Evolutionary conservation across 2,797 vertebrate species (phyloP).

Genomic region (Valencia hispanica): DNA sequence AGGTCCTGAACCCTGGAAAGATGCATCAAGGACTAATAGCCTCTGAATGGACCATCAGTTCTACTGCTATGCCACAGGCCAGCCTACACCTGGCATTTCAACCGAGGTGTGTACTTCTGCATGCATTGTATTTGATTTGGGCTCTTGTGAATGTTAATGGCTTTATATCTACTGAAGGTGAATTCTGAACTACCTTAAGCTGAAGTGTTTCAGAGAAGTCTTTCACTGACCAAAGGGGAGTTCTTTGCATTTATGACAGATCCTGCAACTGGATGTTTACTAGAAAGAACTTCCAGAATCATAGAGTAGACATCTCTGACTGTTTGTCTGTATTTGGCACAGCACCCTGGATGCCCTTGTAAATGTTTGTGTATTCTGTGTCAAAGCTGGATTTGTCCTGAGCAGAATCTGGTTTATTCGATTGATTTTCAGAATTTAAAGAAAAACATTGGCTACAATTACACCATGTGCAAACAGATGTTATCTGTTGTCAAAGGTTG

Average conservation of each 20-base stretch:
- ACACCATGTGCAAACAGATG: background rate
- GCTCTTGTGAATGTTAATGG: background rate
- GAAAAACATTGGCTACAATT: background rate
- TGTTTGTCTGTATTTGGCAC: background rate
- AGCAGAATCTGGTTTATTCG: background rate
- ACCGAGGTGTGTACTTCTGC: background rate
- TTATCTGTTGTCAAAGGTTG: background rate
- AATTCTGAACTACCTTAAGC: background rate
- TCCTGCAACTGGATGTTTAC: background rate
- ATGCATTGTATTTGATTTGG: background rate
- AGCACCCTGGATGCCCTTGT: background rate
- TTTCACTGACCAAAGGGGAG: background rate
- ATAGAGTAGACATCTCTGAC: background rate
- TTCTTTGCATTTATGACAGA: background rate
- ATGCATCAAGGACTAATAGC: no score
- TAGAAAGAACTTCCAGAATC: background rate
- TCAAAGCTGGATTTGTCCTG: background rate
- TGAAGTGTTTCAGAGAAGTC: background rate
- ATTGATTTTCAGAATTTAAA: background rate
- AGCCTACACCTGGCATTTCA: background rate
- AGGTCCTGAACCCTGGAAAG: no score
- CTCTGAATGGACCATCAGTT: no score
- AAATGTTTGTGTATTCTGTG: background rate
- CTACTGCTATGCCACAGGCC: no score
- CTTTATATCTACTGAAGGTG: background rate